These are phyloP conservation scores for Cybosia mesomella DNA, from an alignment of 2,888 invertebrate genomes.

Conservation along the genomic window DNA sequence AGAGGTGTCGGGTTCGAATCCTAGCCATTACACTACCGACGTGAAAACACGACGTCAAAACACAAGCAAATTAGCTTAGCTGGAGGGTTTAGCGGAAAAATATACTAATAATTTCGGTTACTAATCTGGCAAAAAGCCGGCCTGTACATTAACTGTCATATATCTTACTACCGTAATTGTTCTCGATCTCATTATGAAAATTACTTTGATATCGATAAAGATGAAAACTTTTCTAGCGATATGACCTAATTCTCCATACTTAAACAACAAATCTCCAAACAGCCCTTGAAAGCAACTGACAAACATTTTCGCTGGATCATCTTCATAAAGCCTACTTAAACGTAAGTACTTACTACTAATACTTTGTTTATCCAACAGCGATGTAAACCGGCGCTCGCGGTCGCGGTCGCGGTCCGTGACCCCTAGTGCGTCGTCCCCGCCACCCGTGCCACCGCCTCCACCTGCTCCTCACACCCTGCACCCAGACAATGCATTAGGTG, in stretches of 20 bases:
- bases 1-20: no score
- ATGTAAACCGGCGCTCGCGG: constrained; percentile 62
- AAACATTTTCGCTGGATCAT: constrained; percentile 17
- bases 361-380: constrained; percentile 44
- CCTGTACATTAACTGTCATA: no score
- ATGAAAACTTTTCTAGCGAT: background rate
- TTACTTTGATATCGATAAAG: background rate
- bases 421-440: constrained; percentile 73
- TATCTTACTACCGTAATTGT: no score
- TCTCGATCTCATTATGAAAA: background rate
- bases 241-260: background rate
- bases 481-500: constrained; percentile 84
- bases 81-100: no score
- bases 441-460: constrained; percentile 69
- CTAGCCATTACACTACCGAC: no score
- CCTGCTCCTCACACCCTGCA: constrained; percentile 82
- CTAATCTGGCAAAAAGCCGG: no score
- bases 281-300: background rate
- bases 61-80: no score
- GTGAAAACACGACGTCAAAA: no score
- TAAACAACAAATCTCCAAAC: constrained; percentile 1
- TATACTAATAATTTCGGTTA: no score
- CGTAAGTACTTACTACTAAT: constrained; percentile 16
- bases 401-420: constrained; percentile 82
- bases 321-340: constrained; percentile 18